These are phyloP conservation scores for human (Homo sapiens) DNA, from an alignment of 2,113 vertebrate genomes.

Conservation along the genomic window GRCh38 chr11:132241001-132241500, in stretches of 20 bases:
- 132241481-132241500: neutral
- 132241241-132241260: neutral
- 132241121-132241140: neutral
- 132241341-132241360: neutral
- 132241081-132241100: neutral
- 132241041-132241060: neutral
- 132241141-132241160: neutral
- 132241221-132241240: neutral
- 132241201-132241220: neutral
- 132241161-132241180: neutral
- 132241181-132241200: neutral
- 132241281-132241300: neutral
- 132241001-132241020: neutral
- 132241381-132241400: neutral
- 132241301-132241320: neutral
- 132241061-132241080: neutral
- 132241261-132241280: neutral
- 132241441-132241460: neutral
- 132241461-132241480: neutral
- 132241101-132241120: neutral
- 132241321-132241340: neutral
- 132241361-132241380: neutral
- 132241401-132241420: neutral
- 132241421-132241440: neutral
- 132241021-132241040: neutral